Percentiles rank a stretch among this genome's conserved stretches.
These are phyloP conservation scores for Procambarus virginalis DNA, from an alignment of 1,140 invertebrate genomes.

Conservation along the genomic window DNA sequence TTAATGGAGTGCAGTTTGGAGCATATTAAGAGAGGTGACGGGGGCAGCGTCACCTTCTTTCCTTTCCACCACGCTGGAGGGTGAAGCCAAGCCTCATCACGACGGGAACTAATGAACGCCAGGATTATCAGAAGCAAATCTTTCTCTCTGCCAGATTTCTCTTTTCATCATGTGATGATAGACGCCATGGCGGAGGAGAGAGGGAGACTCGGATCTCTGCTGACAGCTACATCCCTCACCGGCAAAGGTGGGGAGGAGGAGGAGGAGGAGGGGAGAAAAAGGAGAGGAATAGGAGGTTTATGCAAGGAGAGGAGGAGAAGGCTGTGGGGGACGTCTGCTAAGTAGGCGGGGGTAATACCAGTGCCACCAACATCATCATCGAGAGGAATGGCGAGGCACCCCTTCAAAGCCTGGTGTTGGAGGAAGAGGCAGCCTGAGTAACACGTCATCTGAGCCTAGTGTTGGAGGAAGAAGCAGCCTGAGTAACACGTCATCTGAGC, in stretches of 20 bases:
- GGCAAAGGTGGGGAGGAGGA: not conserved
- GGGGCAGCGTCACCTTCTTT: not conserved
- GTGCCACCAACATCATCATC: no score
- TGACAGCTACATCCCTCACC: no score
- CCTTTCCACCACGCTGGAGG: not conserved
- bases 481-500: no score
- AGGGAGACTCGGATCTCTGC: not conserved
- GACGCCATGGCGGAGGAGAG: not conserved
- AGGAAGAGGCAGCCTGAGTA: no score
- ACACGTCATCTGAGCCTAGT: no score
- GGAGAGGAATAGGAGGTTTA: not conserved
- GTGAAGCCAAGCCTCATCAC: not conserved
- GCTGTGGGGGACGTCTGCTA: not conserved
- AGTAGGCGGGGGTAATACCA: no score
- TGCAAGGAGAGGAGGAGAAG: not conserved
- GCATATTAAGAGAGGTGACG: not conserved
- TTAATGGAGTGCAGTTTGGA: no score
- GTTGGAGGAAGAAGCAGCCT: no score
- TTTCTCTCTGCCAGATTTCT: slow-evolving; percentile 22
- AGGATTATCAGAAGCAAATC: slow-evolving; percentile 38
- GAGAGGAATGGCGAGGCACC: no score
- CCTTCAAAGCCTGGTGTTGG: no score
- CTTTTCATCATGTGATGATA: slow-evolving; percentile 4
- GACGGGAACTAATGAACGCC: slow-evolving; percentile 30
- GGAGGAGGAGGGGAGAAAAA: not conserved